A percentile compares a stretch with the other conserved stretches of the same genome.
Conservation (phyloP, 2,113 vertebrate species). For the Polypterus senegalus region DNA sequence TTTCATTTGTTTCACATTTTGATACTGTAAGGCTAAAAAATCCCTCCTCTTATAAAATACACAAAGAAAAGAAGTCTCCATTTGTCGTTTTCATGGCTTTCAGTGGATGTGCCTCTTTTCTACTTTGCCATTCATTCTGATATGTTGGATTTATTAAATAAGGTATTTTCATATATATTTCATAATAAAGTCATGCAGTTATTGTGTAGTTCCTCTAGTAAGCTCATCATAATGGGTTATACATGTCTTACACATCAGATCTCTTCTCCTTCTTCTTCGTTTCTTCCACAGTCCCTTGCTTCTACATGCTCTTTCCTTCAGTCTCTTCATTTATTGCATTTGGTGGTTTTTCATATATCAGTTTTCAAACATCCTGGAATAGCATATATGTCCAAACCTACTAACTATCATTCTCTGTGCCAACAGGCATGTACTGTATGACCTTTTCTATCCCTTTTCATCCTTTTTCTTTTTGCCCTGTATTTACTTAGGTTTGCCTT, state of each 20-base stretch:
- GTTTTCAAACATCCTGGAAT: no score
- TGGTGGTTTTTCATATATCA: no score
- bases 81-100: neutral
- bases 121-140: conserved; percentile 13
- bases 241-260: no score
- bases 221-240: conserved; percentile 7
- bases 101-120: neutral
- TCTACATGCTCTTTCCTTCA: no score
- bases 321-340: no score
- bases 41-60: conserved; percentile 8
- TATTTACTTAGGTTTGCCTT: neutral
- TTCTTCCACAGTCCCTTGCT: no score
- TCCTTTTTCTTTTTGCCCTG: neutral
- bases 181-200: conserved; percentile 31
- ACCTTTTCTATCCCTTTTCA: neutral
- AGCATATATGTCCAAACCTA: no score
- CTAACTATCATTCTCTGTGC: no score
- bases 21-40: conserved; percentile 22
- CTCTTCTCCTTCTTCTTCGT: no score
- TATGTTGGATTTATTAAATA: conserved; percentile 26
- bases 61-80: neutral
- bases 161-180: conserved; percentile 28
- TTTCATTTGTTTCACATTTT: conserved; percentile 45
- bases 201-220: conserved; percentile 15
- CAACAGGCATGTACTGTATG: no score